Base-by-base conservation (phyloP, 1,140 invertebrate genomes). In the Pseudomyrmex dendroicus region DNA sequence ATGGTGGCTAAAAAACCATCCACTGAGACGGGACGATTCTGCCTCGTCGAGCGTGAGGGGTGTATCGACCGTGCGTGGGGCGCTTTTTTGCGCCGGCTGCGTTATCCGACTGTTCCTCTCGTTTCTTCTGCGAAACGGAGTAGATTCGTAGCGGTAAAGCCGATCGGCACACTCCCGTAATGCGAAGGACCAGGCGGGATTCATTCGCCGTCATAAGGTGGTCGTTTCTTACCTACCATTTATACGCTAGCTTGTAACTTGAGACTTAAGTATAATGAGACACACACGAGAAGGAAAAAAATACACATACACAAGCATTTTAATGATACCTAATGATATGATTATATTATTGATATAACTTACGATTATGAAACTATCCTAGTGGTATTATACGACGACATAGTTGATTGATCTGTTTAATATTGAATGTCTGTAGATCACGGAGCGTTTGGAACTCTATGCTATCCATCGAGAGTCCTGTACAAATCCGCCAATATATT, bases 371-470 rank as follows among this genome's bases (percentile, higher is more conserved):
- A 93, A 35, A 94, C 90, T 94, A 94, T 92, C 90, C 93, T 94
- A 94, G 92, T 90, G 92, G 91, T 94, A 94, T 93, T 92, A 94
- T 91, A 92, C 91, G 93, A 93, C 87, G 92, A 93, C 91, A 94
- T 94, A 94, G 93, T 94, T 94, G 92, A 94, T 93, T 94, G 92
- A 94, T 94, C 93, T 94, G 93, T 94, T 94, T 93, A 94, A 94
- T 94, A 93, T 93, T 94, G 93, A 93, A 94, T 94, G 93, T 94
- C 92, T 94, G 93, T 94, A 94, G 93, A 94, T 92, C 91, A 94
- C 92, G 92, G 93, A 94, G 93, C 93, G 93, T 94, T 94, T 94
- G 93, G 93, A 94, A 94, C 93, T 94, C 93, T 94, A 93, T 94
- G 92, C 93, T 93, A 93, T 76, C 91, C 90, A 91, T 92, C 90